These are phyloP conservation scores for Willowsia nigromaculata DNA, from an alignment of 2,888 invertebrate species.

Conservation along the genomic window DNA sequence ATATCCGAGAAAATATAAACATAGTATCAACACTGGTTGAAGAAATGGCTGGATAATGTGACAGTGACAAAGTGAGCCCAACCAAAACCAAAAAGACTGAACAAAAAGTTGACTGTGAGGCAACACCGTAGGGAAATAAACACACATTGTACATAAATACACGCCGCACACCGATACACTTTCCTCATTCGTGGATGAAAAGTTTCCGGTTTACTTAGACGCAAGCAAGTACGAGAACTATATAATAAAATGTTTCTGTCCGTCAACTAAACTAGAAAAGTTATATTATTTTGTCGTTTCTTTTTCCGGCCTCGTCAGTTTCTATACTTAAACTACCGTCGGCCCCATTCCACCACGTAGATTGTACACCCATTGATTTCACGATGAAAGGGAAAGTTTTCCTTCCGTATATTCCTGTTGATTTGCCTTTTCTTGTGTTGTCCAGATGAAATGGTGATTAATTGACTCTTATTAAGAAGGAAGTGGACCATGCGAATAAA, in stretches of 20 bases:
- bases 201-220: not conserved
- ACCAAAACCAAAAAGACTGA: not conserved
- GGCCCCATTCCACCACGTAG: too few species aligned
- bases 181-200: not conserved
- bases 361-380: not conserved
- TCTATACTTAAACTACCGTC: not conserved
- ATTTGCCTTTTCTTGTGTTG: not conserved
- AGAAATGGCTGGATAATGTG: slow-evolving; percentile 56
- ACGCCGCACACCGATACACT: not conserved
- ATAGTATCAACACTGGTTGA: not conserved
- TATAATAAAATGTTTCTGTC: not conserved
- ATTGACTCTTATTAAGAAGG: slow-evolving; percentile 18
- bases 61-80: slow-evolving; percentile 60
- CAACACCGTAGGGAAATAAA: slow-evolving; percentile 56
- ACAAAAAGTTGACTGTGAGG: slow-evolving; percentile 29
- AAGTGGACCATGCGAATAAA: slow-evolving; percentile 34
- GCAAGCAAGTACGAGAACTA: not conserved
- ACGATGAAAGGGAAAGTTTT: not conserved
- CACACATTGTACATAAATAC: not conserved
- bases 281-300: slow-evolving; percentile 19
- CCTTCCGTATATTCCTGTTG: not conserved
- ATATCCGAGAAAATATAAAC: not conserved
- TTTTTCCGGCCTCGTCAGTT: not conserved
- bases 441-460: slow-evolving; percentile 22
- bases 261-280: slow-evolving; percentile 2